Evolutionary conservation across 2,797 vertebrate species (phyloP).

Genomic region (Crenuchus spilurus): DNA sequence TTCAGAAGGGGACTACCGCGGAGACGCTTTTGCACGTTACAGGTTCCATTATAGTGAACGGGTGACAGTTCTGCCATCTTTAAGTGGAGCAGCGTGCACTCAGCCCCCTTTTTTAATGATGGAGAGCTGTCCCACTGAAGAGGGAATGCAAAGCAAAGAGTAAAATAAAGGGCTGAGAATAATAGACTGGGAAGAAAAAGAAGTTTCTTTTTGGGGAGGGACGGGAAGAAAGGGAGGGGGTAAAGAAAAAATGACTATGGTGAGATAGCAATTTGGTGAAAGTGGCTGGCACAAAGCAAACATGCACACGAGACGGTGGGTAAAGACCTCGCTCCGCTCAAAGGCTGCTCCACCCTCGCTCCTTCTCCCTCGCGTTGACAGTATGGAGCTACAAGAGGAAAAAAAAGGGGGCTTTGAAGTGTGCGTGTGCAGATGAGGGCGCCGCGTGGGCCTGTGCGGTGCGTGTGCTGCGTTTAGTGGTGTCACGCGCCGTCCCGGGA

Average conservation of each 20-base stretch:
- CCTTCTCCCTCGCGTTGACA: conserved; percentile 78
- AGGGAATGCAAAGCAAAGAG: conserved; percentile 71
- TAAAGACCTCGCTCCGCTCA: conserved; percentile 79
- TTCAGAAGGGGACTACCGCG: conserved; percentile 65
- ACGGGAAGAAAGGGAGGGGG: conserved; percentile 51
- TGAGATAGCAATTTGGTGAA: conserved; percentile 76
- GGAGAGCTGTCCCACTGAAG: conserved; percentile 53
- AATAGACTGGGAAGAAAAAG: conserved; percentile 65
- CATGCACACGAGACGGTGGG: conserved; percentile 70
- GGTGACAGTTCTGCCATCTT: conserved; percentile 76
- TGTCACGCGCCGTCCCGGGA: conserved; percentile 76
- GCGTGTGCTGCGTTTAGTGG: conserved; percentile 70
- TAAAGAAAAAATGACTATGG: conserved; percentile 39
- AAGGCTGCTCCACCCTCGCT: conserved; percentile 78
- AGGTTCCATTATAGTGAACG: conserved; percentile 72
- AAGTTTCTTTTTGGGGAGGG: conserved; percentile 52
- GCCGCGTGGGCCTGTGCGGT: conserved; percentile 56
- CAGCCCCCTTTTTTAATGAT: conserved; percentile 48
- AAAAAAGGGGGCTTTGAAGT: conserved; percentile 78
- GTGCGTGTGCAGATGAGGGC: conserved; percentile 66
- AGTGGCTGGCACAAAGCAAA: conserved; percentile 74
- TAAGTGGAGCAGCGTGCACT: conserved; percentile 42
- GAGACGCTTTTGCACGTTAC: conserved; percentile 69
- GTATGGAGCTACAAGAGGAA: conserved; percentile 72
- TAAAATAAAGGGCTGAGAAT: conserved; percentile 67